Conservation (phyloP, 1,140 invertebrate genomes). For the Varroa destructor region DNA sequence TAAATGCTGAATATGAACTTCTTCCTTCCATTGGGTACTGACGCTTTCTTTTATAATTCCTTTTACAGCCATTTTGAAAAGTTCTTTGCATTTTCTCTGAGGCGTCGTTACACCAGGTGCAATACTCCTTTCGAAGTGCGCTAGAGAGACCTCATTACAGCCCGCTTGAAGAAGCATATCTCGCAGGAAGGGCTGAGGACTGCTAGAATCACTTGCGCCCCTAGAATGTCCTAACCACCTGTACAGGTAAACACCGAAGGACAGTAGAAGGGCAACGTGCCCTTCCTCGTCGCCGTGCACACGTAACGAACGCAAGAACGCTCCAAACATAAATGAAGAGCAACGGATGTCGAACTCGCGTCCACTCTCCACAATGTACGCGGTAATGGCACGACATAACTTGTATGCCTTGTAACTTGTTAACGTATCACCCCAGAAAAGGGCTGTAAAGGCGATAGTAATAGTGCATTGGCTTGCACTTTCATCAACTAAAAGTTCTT, state of each 20-base stretch:
- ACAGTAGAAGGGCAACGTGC: not conserved
- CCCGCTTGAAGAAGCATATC: not conserved
- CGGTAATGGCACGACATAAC: not conserved
- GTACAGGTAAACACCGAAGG: conserved; percentile 2
- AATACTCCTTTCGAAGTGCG: conserved; percentile 3
- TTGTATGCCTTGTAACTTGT: conserved; percentile 1
- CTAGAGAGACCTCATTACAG: not conserved
- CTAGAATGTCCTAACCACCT: not conserved
- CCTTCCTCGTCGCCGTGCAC: conserved; percentile 5
- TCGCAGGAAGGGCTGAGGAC: not conserved
- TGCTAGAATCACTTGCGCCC: not conserved
- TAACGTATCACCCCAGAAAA: not conserved
- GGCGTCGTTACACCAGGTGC: not conserved
- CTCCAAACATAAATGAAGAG: not conserved
- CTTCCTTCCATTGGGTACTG: not conserved
- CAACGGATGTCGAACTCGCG: not conserved
- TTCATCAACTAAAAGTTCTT: not conserved
- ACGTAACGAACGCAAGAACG: not conserved
- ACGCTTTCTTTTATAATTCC: not conserved
- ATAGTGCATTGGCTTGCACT: not conserved
- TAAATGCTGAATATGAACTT: not conserved
- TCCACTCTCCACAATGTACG: not conserved
- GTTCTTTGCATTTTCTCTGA: not conserved
- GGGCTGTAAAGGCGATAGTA: conserved; percentile 10
- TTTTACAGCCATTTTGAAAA: not conserved